phyloP scores from a whole-genome alignment of 2,797 vertebrate genomes.

The Lepilemur septentrionalis region DNA sequence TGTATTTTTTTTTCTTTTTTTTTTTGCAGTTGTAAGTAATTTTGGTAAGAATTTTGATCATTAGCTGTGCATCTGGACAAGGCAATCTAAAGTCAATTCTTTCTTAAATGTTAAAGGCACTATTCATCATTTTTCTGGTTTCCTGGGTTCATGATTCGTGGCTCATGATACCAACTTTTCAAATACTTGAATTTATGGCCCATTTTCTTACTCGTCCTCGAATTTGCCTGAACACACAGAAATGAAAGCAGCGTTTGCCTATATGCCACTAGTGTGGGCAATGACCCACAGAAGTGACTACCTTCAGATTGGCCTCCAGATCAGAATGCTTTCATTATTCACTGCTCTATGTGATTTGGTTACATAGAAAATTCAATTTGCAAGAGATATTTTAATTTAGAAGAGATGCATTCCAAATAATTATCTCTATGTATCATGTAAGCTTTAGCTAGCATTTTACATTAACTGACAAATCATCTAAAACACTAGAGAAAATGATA shows the following conservation, averaged over 20 bases:
- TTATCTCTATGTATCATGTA: not conserved
- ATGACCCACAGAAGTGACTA: not conserved
- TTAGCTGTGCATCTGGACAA: slow-evolving; percentile 75
- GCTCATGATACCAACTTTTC: slow-evolving; percentile 73
- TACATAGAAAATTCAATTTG: not conserved
- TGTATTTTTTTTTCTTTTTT: not conserved
- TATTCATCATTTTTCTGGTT: slow-evolving; percentile 75
- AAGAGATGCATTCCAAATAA: not conserved
- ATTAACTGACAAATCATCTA: not conserved
- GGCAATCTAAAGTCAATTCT: slow-evolving; percentile 78
- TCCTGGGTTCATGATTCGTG: slow-evolving; percentile 78
- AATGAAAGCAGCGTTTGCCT: not conserved
- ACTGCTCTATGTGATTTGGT: not conserved
- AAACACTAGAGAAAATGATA: not conserved
- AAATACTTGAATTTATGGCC: slow-evolving; percentile 64
- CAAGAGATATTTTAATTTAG: not conserved
- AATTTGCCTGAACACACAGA: not conserved
- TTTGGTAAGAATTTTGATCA: slow-evolving; percentile 72
- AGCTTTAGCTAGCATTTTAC: not conserved
- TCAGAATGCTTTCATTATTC: not conserved
- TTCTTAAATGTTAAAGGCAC: slow-evolving; percentile 78
- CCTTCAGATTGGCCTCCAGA: not conserved
- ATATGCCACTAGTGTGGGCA: not conserved
- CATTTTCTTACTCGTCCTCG: slow-evolving; percentile 53
- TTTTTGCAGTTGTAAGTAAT: slow-evolving; percentile 65